Evolutionary conservation across 2,888 invertebrate genomes (phyloP).

Genomic region (Acronicta psi): DNA sequence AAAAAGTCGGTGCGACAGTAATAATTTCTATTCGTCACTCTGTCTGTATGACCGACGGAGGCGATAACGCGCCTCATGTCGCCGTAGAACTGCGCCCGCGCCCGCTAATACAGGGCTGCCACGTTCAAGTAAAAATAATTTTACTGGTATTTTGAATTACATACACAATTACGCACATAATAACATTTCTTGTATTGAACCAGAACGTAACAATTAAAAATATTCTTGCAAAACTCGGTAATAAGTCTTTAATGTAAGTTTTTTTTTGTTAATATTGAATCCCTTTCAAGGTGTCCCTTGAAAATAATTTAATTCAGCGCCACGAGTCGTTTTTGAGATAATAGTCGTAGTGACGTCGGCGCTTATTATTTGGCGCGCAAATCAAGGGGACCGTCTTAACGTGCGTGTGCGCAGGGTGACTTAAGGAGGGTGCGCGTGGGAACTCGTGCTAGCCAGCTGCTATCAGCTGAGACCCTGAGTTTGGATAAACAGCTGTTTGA

Average conservation of each 20-base stretch:
- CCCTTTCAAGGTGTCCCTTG: constrained; percentile 7
- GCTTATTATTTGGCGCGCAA: constrained; percentile 56
- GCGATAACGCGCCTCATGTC: constrained; percentile 84
- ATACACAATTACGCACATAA: too few relatives aligned
- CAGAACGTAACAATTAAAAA: constrained; percentile 20
- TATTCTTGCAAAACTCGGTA: constrained; percentile 10
- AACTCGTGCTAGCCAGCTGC: constrained; percentile 84
- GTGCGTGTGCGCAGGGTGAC: constrained; percentile 62
- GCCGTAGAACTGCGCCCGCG: constrained; percentile 73
- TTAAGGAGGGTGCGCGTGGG: constrained; percentile 80
- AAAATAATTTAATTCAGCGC: constrained; percentile 64
- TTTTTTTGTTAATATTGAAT: not conserved
- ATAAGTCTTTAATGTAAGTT: constrained; percentile 25
- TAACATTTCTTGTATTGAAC: not conserved
- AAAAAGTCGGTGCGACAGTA: constrained; percentile 73
- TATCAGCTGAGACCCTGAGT: constrained; percentile 69
- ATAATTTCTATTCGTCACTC: constrained; percentile 80
- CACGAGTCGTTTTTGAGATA: constrained; percentile 72
- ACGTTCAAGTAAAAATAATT: constrained; percentile 38
- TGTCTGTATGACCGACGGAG: constrained; percentile 73
- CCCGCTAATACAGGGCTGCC: constrained; percentile 72
- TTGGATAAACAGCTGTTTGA: constrained; percentile 72
- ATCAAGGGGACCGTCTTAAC: constrained; percentile 60
- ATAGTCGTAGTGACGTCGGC: constrained; percentile 69
- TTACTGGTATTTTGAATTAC: not conserved